These are phyloP conservation scores for Drosophila cardini DNA, from an alignment of 1,140 invertebrate species.

Conservation along the genomic window DNA sequence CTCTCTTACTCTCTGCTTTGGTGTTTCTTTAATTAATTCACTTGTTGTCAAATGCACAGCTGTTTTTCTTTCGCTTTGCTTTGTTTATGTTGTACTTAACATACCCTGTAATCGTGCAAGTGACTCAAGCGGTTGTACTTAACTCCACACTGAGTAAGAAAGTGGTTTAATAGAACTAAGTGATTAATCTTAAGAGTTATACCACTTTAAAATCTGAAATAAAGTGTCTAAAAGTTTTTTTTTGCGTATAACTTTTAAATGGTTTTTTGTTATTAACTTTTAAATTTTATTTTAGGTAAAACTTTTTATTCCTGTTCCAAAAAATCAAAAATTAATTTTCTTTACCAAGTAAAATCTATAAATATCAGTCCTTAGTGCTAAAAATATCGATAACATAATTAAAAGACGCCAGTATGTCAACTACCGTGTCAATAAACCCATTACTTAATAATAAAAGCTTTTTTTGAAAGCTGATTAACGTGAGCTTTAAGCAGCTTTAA, in stretches of 20 bases:
- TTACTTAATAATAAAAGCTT: no score
- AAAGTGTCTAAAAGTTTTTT: no score
- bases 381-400: no score
- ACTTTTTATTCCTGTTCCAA: no score
- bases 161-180: no score
- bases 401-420: no score
- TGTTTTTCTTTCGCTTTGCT: constrained; percentile 30
- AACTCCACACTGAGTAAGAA: no score
- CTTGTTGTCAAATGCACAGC: constrained; percentile 61
- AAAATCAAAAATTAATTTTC: neutral
- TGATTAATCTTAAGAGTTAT: neutral
- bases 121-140: neutral
- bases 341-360: no score
- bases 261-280: neutral
- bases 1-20: constrained; percentile 35
- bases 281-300: neutral
- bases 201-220: no score
- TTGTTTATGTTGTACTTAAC: constrained; percentile 5
- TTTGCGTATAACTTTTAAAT: neutral
- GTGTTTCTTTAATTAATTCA: constrained; percentile 78
- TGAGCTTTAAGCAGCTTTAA: no score
- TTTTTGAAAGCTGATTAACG: no score
- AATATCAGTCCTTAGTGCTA: neutral
- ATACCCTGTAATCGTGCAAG: constrained; percentile 19
- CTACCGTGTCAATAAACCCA: no score